Conservation (phyloP, 2,888 invertebrate species). For the Athrips mouffetella region DNA sequence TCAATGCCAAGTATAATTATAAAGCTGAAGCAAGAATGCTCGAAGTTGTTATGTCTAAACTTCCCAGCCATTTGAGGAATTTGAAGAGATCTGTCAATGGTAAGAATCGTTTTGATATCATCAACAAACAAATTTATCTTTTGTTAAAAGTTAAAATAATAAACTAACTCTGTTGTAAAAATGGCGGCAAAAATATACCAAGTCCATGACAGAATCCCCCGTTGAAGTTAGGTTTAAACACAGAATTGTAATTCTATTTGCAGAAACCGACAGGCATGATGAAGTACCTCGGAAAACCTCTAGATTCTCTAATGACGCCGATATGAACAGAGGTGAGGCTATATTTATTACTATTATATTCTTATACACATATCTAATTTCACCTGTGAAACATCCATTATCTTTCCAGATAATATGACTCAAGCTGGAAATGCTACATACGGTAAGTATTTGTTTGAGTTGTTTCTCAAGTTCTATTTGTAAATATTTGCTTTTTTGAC, state of each 20-base stretch:
- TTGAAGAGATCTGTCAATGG: conserved; percentile 51
- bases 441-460: neutral
- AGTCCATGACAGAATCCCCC: neutral
- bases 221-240: neutral
- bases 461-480: neutral
- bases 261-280: conserved; percentile 37
- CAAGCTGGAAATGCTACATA: neutral
- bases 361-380: too few species aligned
- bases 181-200: too few species aligned
- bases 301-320: conserved; percentile 28
- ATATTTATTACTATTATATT: neutral
- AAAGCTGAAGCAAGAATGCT: conserved; percentile 51
- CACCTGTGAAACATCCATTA: neutral
- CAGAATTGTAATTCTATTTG: conserved; percentile 27
- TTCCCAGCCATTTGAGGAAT: conserved; percentile 42
- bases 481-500: neutral
- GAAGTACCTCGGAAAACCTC: conserved; percentile 39
- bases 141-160: neutral
- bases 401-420: neutral
- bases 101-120: conserved; percentile 35
- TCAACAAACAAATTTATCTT: neutral
- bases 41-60: conserved; percentile 43
- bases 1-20: conserved; percentile 44
- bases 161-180: too few species aligned
- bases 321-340: conserved; percentile 35